Base-by-base conservation (phyloP, 1,140 invertebrate species). In the Halesus radiatus region DNA sequence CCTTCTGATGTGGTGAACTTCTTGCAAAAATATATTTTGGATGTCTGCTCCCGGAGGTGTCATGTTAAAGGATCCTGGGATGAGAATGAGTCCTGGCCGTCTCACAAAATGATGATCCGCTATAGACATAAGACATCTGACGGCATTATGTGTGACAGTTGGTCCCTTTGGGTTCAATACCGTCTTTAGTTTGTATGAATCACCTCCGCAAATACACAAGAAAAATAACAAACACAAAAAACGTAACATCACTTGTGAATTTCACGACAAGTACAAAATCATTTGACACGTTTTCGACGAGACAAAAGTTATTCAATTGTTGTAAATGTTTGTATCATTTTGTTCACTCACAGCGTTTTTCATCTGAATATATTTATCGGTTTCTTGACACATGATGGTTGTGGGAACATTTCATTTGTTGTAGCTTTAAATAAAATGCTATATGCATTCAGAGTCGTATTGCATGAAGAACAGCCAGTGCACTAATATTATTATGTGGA, bases 101-200 rank as follows among this genome's bases (percentile, higher is more conserved):
- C 83, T 79, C 3, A 78, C 68, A 66, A 89, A 88, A 62, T 86
- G 85, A 10, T 60, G 70, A 76, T 86, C 80, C 3, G 87, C 85
- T 16, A 89, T 75, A 53, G 85, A 75, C n/a, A 73, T 77, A n/a
- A 89, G 60, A 70, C 88, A 89, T 29, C 83, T 85, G 2, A 85
- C 83, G 29, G 84, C 87, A 60, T 89, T 84, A 18, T 81, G 84
- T 0, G 85, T 80, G 0, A 88, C 83, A 15, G 84, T 86, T 15
- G 86, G 86, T 23, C 85, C 85, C 20, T 84, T 70, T 0, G 86
- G 85, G 81, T 87, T 87, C 4, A 86, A 70, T 32, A 70, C 74
- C 53, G 80, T 20, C 32, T 58, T 79, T 26, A 78, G 20, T 32
- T 78, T 62, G 29, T 29, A 78, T 16, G 15, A 66, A 29, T 20